phyloP scores from a whole-genome alignment of 2,113 vertebrate species.

The Raja brachyura region DNA sequence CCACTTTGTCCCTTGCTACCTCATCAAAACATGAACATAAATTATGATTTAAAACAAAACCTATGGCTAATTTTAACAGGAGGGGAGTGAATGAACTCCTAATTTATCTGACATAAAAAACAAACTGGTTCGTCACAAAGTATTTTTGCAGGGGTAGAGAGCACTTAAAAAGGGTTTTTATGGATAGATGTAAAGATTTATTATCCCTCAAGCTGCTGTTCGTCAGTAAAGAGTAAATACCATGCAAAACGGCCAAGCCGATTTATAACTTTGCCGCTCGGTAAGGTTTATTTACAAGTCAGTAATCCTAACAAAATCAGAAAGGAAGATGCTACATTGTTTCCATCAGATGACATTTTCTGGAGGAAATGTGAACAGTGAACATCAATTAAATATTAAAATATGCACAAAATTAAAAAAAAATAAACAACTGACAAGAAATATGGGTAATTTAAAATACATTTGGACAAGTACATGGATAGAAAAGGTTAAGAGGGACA shows the following conservation, averaged over 20 bases:
- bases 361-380: not conserved
- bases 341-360: not conserved
- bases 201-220: not conserved
- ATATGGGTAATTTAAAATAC: not conserved
- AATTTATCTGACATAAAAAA: not conserved
- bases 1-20: not conserved
- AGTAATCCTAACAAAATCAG: not conserved
- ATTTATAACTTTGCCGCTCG: not conserved
- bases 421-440: not conserved
- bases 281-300: not conserved
- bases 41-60: not conserved
- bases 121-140: not conserved
- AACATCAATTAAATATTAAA: not conserved
- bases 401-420: not conserved
- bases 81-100: not conserved
- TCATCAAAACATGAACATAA: not conserved
- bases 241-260: not conserved
- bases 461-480: no score
- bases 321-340: not conserved
- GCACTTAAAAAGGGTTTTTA: not conserved
- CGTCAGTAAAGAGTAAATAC: not conserved
- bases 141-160: not conserved
- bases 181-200: not conserved
- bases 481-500: no score
- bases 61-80: not conserved